Conservation (phyloP, 2,113 vertebrate genomes). For the Pycnonotus jocosus region DNA sequence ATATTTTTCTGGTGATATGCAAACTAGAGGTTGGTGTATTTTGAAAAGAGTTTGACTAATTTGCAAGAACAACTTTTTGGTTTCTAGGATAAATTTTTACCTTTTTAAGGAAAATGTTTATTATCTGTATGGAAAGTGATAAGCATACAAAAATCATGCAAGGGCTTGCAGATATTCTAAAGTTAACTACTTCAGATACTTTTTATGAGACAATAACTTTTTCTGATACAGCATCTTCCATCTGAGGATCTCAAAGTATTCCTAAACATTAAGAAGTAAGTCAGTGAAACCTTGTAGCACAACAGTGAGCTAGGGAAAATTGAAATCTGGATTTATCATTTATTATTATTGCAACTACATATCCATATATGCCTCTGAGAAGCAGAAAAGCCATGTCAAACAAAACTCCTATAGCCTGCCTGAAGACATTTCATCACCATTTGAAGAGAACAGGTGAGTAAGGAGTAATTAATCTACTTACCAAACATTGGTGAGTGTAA, state of each 20-base stretch:
- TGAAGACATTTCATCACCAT: background rate
- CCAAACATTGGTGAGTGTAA: background rate
- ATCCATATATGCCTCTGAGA: background rate
- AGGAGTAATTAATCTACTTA: background rate
- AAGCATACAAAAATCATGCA: background rate
- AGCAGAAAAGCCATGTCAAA: background rate
- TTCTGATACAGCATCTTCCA: background rate
- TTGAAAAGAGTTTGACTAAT: background rate
- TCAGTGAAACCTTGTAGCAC: background rate
- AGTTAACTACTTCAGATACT: background rate
- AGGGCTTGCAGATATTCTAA: background rate
- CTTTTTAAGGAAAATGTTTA: background rate
- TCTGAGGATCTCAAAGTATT: background rate
- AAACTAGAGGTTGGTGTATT: background rate
- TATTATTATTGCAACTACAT: background rate
- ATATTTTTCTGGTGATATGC: background rate
- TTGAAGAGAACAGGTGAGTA: background rate
- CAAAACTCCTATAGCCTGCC: background rate
- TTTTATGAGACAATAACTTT: background rate
- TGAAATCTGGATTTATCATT: background rate
- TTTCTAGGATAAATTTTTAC: background rate
- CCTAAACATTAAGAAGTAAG: background rate
- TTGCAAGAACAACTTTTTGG: background rate
- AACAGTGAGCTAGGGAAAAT: background rate
- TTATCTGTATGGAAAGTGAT: background rate